Base-by-base conservation (phyloP, 2,113 vertebrate genomes). In the Rhinogobius similis region DNA sequence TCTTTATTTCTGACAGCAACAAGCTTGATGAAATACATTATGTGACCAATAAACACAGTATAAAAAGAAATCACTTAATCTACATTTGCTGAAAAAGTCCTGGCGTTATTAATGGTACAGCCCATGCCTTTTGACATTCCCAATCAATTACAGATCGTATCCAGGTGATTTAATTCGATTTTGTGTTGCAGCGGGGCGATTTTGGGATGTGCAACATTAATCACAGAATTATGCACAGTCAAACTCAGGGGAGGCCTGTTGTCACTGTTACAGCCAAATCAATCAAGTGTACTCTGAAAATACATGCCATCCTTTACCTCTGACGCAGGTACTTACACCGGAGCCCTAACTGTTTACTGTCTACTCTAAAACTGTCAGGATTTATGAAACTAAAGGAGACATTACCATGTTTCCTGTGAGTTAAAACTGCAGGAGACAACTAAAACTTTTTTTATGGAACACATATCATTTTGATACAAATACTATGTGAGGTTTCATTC, bases 141-240 rank as follows among this genome's bases (percentile, higher is more conserved):
- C 78, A 89, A 93, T 93, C 86, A 92, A 91, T 93, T 90, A 89
- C 79, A 81, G 87, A 90, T 90, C 76, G 84, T 85, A 92, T 91
- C 89, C 85, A 90, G 88, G 90, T 92, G 90, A 92, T 88, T 91
- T 91, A 75, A 92, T 92, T 90, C 72, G 87, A 91, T 92, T 89
- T 88, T 20, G 65, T 86, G 88, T 86, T 86, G 88, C 89, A 71
- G 79, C 32, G 85, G 78, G 84, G 87, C 67, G 78, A 84, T 88
- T 92, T 90, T 82, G 79, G 83, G 86, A 78, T 78, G 78, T 65
- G 48, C 26, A 2, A 74, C 83, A 92, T 93, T 91, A 88, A 89
- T 93, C 91, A 91, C 80, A 88, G 85, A 87, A 91, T 91, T 92
- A 91, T 88, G 78, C 73, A n/a, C 77, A 81, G 75, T 80, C 81